Evolutionary conservation across 2,113 vertebrate species (phyloP), one percentile per base, ranked within the genome.

Genomic region (Campylomormyrus numenius): DNA sequence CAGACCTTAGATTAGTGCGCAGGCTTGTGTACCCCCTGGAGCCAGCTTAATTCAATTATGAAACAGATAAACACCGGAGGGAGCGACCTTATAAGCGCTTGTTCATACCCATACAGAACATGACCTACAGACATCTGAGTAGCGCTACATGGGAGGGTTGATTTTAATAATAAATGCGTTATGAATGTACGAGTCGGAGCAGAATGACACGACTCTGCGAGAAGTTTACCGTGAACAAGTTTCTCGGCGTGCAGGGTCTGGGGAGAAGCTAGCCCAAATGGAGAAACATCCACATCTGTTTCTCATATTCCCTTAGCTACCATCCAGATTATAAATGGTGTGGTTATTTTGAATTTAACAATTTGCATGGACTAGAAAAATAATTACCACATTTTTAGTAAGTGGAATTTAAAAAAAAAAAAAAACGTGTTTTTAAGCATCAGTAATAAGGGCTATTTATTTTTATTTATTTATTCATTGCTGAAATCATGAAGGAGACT

Each of bases 21-120:
- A 95, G 94, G 94, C 95, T 96, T 95, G 94, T 94, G 90, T 93
- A 91, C 94, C 95, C 94, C 95, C 93, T 19, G 95, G 95, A 95
- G 94, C 92, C 93, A 93, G 91, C 94, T 95, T 96, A 96, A 96
- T 96, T 96, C 95, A 96, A 96, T 96, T 96, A 96, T 94, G 95
- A 94, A 93, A 94, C 94, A 96, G 95, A 95, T 96, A 95, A 95
- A 94, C 92, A 94, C 91, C 93, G 93, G 93, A 93, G 93, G 93
- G 95, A 96, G 95, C 95, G 95, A 96, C 95, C 95, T 95, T 95
- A 95, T 89, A 92, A 94, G 92, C 93, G 92, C 92, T 91, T 92
- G 94, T 91, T 91, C 90, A 93, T 89, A 88, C 91, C 92, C 94
- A 93, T 94, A 77, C 62, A 24, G 27, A 87, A 58, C 85, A 53